Base-by-base conservation (phyloP, 2,888 invertebrate genomes). In the Hirudinaria manillensis region DNA sequence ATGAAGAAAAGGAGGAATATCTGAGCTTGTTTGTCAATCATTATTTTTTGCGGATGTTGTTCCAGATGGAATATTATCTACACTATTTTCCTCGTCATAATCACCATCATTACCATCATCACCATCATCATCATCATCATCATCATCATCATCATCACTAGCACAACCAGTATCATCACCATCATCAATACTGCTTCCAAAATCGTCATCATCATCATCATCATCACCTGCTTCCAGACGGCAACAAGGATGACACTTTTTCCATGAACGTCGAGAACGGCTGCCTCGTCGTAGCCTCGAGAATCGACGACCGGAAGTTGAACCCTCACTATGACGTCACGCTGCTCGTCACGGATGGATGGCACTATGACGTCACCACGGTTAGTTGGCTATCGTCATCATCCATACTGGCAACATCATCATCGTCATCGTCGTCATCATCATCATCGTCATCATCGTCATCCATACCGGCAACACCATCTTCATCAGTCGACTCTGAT, bases 151-250 rank as follows among this genome's bases (percentile, higher is more conserved):
- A 56, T 56, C 56, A 13, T 61, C 61, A n/a, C n/a, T 19, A 10
- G 1, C 6, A 61, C n/a, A 16, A 61, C n/a, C 13, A 61, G 13
- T n/a, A 16, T 61, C 45, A 27, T 51, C 27, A 51, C 45, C 45
- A 45, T 45, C 45, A 16, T 51, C 70, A 7, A 24, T n/a, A 16
- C 51, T 45, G 21, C 21, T 21, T 36, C n/a, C 38, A 38, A 24
- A 21, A 29, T 38, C 38, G n/a, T 70, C 51, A 51, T 45, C 51
- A 19, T 70, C 45, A 13, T 70, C 70, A n/a, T 70, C 51, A 21
- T 45, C 45, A 45, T 45, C 6, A 45, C 45, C 13, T 45, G 45
- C 10, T 61, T 61, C 61, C 61, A 61, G 61, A 61, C n/a, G 61
- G 61, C 24, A 61, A 61, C 61, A 61, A 24, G 24, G 61, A 61